Evolutionary conservation across 2,888 invertebrate genomes (phyloP).

Genomic region (Cylloceria caligata): DNA sequence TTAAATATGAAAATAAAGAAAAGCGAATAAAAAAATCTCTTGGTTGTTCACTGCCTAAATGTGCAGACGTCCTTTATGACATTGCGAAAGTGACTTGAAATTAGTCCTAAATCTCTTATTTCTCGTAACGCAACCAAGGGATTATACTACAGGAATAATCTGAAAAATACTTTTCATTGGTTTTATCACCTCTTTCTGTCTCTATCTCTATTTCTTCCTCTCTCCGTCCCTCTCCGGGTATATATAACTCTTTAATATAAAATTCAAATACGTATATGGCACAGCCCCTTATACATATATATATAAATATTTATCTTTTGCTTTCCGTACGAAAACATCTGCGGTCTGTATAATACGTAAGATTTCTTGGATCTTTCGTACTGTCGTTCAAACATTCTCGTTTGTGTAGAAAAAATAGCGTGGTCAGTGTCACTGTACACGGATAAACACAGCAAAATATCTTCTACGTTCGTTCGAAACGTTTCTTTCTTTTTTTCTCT

Average conservation of each 20-base stretch:
- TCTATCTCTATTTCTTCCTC: too few species aligned
- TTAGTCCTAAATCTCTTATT: constrained; percentile 24
- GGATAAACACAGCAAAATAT: constrained; percentile 32
- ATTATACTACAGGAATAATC: constrained; percentile 33
- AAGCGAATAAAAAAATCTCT: background rate
- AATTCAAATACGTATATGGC: constrained; percentile 68
- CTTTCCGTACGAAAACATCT: constrained; percentile 35
- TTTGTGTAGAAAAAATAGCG: constrained; percentile 50
- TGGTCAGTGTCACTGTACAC: constrained; percentile 32
- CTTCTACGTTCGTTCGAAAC: constrained; percentile 11
- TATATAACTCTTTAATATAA: constrained; percentile 42
- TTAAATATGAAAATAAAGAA: constrained; percentile 8
- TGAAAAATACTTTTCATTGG: constrained; percentile 38
- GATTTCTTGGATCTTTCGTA: constrained; percentile 6
- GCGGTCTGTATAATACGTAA: constrained; percentile 2
- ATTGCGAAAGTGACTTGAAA: background rate
- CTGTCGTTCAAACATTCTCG: constrained; percentile 4
- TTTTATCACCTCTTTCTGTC: constrained; percentile 1
- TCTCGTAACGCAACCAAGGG: constrained; percentile 10
- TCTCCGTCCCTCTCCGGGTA: too few species aligned
- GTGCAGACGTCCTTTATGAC: background rate
- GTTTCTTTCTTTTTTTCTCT: background rate
- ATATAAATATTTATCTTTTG: constrained; percentile 18
- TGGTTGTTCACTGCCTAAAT: background rate
- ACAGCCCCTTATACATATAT: constrained; percentile 51